Evolutionary conservation across 2,113 vertebrate species (phyloP), one percentile per base, ranked within the genome.

Genomic region (Panurus biarmicus): DNA sequence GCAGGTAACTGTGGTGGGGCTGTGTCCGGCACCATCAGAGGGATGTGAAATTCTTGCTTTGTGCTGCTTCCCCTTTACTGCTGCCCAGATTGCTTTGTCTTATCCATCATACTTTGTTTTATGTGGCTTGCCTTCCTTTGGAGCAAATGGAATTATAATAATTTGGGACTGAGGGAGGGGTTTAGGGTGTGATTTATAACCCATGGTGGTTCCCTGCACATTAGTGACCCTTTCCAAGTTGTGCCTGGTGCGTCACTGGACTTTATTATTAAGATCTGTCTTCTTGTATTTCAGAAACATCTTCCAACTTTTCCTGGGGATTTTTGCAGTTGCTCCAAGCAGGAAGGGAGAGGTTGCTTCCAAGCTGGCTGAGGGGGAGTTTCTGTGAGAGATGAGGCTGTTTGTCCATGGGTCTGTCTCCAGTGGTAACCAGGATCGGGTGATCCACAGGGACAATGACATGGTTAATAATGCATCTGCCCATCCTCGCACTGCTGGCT

Each of bases 401-500:
- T 62, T 83, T 91, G 91, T 83, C 87, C 87, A 22, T n/a, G 48
- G 14, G 65, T 80, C 93, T 91, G 91, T 90, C 90, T 94, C 79
- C 60, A 83, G 82, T 85, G 88, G 94, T 91, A 90, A 95, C 89
- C 72, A 16, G 90, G 66, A 67, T 94, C 75, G 77, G 92, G 86
- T 93, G 87, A 85, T 91, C 48, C 85, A 29, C 51, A 36, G 87
- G 94, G 89, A 85, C 93, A 93, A 67, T 78, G 95, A 13, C 85
- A 35, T 21, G 56, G 76, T 97, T 90, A 96, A 93, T 93, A 95
- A 95, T 94, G 17, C 85, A 93, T 93, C 60, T 67, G 69, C 75
- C 67, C 75, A 77, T 28, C 94, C 90, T 71, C 25, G 8, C 44
- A 3, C 78, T 51, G 85, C 87, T 48, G 35, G 13, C 2, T 36